Base-by-base conservation (phyloP, 2,113 vertebrate genomes). In the Camelus bactrianus region DNA sequence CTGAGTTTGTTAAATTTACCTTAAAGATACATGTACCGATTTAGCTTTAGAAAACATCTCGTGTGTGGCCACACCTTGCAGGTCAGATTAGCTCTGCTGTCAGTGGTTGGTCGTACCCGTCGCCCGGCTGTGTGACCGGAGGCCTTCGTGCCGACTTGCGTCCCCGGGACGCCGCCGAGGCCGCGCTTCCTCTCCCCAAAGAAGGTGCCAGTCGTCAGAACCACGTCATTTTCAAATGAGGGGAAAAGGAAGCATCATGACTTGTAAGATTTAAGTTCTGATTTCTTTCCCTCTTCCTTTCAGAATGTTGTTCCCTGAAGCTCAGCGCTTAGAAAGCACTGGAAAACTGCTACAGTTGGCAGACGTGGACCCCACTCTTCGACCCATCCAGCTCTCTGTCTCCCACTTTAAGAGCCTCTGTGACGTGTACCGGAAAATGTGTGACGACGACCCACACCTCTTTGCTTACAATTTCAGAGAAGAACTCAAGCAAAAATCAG, bases 251-350 rank as follows among this genome's bases (percentile, higher is more conserved):
- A 30, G 30, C 15, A 11, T 38, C 17, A 2, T 13, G 42, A 48
- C 8, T 17, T 9, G 11, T 20, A 12, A 22, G 30, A 86, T 54
- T 62, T 10, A 95, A 94, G 28, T 35, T 70, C 28, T 17, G 48
- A 3, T 54, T 22, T 54, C 76, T 92, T 46, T 26, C 11, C 38
- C 38, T 82, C 46, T 64, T 38, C 20, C 50, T 80, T 69, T 89
- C 98, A 99, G 99, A 96, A 99, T 99, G 98, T 95, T 99, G 97
- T 99, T 99, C 98, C 99, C 99, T 0, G 99, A 99, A 98, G 98
- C 95, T 0, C 96, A 97, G 35, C 99, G 99, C 9, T 48, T 97
- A 1, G 98, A 99, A 96, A 98, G 99, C 97, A 99, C 99, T 0
- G 98, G 98, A 89, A 98, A 98, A 93, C 98, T 99, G 98, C 96